These are phyloP conservation scores for Epizoanthus scotinus DNA, from an alignment of 92 coral and sea anemone species.

Conservation along the genomic window DNA sequence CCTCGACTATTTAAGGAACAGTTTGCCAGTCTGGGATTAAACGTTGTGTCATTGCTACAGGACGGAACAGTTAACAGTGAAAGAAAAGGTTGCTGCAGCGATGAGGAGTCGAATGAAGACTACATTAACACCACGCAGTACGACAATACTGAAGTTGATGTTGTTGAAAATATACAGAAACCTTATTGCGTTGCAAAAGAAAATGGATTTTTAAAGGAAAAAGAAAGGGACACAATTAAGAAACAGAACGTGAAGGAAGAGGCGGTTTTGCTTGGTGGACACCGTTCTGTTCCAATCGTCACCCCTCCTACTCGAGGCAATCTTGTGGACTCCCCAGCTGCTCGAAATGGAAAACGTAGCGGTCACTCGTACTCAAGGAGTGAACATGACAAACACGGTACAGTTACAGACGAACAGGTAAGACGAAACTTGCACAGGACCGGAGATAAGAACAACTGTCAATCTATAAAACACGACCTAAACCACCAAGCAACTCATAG, in stretches of 20 bases:
- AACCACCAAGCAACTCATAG: background rate
- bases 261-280: background rate
- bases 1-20: background rate
- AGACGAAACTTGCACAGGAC: background rate
- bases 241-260: background rate
- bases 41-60: background rate
- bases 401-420: background rate
- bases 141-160: slow-evolving; percentile 8
- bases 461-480: background rate
- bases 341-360: background rate
- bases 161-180: background rate
- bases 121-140: background rate
- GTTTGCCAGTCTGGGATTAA: background rate
- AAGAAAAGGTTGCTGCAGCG: too few relatives aligned
- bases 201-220: background rate
- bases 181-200: background rate
- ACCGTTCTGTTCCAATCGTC: background rate
- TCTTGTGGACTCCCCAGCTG: too few relatives aligned
- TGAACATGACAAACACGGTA: background rate
- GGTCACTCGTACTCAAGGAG: background rate
- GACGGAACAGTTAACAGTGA: background rate
- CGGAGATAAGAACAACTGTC: background rate
- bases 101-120: background rate
- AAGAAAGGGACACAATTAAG: background rate
- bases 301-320: background rate